Base-by-base conservation (phyloP, 2,113 vertebrate species). In the Telmatochromis brachygnathus region DNA sequence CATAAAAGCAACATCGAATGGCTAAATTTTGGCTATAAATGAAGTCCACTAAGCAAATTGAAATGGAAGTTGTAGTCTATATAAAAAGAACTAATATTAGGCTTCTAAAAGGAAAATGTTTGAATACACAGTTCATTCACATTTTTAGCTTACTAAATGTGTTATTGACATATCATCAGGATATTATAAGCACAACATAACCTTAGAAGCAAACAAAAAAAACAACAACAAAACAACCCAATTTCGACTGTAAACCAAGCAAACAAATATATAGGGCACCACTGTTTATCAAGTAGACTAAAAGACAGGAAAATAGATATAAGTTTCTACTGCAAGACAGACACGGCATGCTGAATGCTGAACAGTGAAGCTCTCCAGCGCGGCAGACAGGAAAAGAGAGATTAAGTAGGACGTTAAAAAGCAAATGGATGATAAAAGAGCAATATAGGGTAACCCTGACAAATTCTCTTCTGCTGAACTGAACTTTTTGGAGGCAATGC, bases 231-330 rank as follows among this genome's bases (percentile, higher is more conserved):
- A 47, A 47, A 75, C 28, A 23, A 62, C 11, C 3, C 9, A 5
- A 42, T 28, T 62, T 37, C 3, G 3, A 62, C 23, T 84, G 55
- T 84, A 91, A 91, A 91, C 51, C 87, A 56, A 85, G 49, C 70
- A 88, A 89, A 89, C 65, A 81, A 81, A 90, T 87, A 88, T 87
- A 88, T 91, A 84, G 83, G 86, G 47, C 55, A 75, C 15, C 7
- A 55, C 53, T 92, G 88, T 85, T 92, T 82, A 91, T 87, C 77
- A 58, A 51, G 19, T 35, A 83, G 86, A 83, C 90, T 79, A 81
- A 88, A 86, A 90, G 39, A 73, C 3, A 39, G 30, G 53, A 68
- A 79, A n/a, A 79, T 55, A 56, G 21, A 89, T 47, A 58, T 37
- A 70, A 79, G 51, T 77, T 81, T 73, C 68, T 73, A 45, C 68